These are phyloP conservation scores for Melinaea marsaeus DNA, from an alignment of 2,888 invertebrate genomes.

Conservation along the genomic window DNA sequence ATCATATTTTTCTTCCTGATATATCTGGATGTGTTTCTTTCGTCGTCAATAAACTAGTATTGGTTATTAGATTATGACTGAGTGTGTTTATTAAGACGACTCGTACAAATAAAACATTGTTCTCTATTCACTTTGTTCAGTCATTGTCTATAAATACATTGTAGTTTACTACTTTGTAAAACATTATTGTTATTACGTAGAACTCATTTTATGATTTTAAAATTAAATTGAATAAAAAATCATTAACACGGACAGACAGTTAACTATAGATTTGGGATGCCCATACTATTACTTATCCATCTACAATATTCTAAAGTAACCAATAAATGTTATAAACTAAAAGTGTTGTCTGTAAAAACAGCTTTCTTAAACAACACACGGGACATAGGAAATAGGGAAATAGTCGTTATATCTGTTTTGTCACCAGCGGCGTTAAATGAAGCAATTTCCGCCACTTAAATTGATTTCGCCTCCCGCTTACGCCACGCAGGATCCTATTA, in stretches of 20 bases:
- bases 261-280: too few relatives aligned
- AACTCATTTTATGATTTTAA: too few relatives aligned
- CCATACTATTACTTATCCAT: too few relatives aligned
- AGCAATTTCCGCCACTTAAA: conserved; percentile 61
- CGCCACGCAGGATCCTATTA: conserved; percentile 31
- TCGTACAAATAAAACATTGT: not conserved
- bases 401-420: conserved; percentile 46
- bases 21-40: not conserved
- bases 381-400: conserved; percentile 38
- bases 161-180: not conserved
- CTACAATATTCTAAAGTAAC: too few relatives aligned
- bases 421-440: conserved; percentile 54
- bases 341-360: not conserved
- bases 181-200: too few relatives aligned
- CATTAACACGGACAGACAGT: too few relatives aligned
- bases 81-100: too few relatives aligned
- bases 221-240: too few relatives aligned
- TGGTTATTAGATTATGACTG: too few relatives aligned
- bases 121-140: not conserved
- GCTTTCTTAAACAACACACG: conserved; percentile 4
- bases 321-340: not conserved
- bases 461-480: conserved; percentile 43
- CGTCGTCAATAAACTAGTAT: too few relatives aligned
- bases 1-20: conserved; percentile 18
- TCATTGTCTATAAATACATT: not conserved